Evolutionary conservation across 2,113 vertebrate species (phyloP).

Genomic region (Odontesthes bonariensis): DNA sequence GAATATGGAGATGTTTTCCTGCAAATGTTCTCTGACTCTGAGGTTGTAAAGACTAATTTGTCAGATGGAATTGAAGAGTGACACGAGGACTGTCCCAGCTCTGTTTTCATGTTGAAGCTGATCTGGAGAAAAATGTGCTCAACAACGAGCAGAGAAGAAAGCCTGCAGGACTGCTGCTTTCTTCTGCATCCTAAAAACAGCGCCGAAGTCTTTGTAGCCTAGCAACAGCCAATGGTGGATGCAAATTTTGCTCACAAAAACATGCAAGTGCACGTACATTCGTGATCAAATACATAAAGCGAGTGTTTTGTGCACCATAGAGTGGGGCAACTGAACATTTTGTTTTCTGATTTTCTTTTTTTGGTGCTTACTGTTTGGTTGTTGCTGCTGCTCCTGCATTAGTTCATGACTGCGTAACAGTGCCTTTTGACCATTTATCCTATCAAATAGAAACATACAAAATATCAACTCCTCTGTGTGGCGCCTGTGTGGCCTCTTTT

Average conservation of each 20-base stretch:
- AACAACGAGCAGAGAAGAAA: constrained; percentile 13
- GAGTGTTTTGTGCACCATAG: constrained; percentile 11
- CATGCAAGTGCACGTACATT: neutral
- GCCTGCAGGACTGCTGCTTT: constrained; percentile 46
- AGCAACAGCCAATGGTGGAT: constrained; percentile 67
- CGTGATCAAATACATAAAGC: neutral
- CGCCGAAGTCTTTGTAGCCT: constrained; percentile 63
- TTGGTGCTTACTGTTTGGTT: neutral
- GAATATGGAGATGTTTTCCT: too few species aligned
- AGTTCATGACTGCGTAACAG: neutral
- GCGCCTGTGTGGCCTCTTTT: neutral
- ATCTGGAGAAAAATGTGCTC: neutral
- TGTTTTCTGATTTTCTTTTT: constrained; percentile 30
- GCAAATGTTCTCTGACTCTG: too few species aligned
- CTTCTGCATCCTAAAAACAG: constrained; percentile 65
- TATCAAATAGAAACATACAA: constrained; percentile 12
- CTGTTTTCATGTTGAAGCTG: neutral
- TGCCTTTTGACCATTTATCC: neutral
- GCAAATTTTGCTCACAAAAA: constrained; percentile 28
- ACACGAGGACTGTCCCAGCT: neutral
- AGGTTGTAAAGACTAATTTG: too few species aligned
- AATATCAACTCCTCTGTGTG: too few species aligned
- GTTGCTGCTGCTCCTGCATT: neutral
- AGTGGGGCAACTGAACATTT: constrained; percentile 19
- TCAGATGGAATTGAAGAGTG: too few species aligned